A percentile compares a stretch with the other conserved stretches of the same genome.
Conservation (phyloP, 2,113 vertebrate genomes). For the Tragelaphus imberbis region DNA sequence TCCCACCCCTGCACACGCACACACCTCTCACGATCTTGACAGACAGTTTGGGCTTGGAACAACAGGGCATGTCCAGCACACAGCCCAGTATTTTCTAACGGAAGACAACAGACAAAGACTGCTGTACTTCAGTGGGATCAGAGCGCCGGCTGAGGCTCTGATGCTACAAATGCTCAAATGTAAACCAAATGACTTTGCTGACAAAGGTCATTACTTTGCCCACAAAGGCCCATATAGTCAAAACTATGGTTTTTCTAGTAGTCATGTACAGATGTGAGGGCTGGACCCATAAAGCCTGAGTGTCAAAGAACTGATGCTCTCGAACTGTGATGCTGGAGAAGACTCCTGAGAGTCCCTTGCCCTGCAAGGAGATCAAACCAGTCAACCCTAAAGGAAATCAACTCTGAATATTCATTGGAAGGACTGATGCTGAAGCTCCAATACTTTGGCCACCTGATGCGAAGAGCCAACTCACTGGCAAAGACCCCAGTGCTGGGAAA, state of each 20-base stretch:
- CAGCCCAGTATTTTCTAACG: fast-evolving
- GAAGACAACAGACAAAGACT: not conserved
- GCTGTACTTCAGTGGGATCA: fast-evolving
- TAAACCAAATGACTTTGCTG: not conserved
- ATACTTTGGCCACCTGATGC: not conserved
- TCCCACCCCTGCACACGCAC: fast-evolving
- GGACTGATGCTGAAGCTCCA: not conserved
- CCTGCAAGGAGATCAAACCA: not conserved
- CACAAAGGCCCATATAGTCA: not conserved
- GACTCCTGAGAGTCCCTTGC: not conserved
- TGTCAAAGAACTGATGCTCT: not conserved
- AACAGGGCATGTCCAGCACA: not conserved
- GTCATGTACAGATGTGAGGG: not conserved
- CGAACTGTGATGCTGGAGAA: not conserved
- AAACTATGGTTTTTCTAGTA: not conserved
- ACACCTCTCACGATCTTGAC: not conserved
- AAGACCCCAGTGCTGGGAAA: not conserved
- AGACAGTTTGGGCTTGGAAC: not conserved
- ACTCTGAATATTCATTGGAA: not conserved
- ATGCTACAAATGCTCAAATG: not conserved
- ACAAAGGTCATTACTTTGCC: not conserved
- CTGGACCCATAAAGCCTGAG: not conserved
- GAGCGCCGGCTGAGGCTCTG: not conserved
- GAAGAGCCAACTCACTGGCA: not conserved
- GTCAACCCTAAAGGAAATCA: not conserved